These are phyloP conservation scores for Sitobion miscanthi DNA, from an alignment of 1,140 invertebrate species.

Conservation along the genomic window DNA sequence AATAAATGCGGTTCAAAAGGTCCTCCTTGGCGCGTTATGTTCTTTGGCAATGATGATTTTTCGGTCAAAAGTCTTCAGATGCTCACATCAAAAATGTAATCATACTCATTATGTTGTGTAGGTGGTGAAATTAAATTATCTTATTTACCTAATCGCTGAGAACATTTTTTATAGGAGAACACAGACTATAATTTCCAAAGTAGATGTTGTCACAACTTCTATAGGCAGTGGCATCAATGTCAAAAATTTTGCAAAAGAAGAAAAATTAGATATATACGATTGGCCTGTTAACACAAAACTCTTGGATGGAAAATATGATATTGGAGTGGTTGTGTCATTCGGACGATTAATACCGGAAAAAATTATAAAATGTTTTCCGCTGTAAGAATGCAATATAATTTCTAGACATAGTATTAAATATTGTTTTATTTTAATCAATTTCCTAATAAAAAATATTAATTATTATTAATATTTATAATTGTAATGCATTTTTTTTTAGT, in stretches of 20 bases:
- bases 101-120: slow-evolving; percentile 36
- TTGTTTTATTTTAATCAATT: not conserved
- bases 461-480: not conserved
- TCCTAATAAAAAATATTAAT: too few species aligned
- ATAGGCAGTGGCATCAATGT: slow-evolving; percentile 61
- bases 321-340: slow-evolving; percentile 77
- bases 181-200: slow-evolving; percentile 62
- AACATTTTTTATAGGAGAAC: slow-evolving; percentile 61
- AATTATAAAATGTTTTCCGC: slow-evolving; percentile 70
- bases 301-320: slow-evolving; percentile 65
- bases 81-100: slow-evolving; percentile 60
- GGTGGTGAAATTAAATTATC: not conserved
- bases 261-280: slow-evolving; percentile 65
- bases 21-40: slow-evolving; percentile 68
- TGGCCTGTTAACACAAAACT: slow-evolving; percentile 67
- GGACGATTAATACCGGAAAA: slow-evolving; percentile 72
- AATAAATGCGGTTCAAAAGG: slow-evolving; percentile 54
- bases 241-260: slow-evolving; percentile 64
- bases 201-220: slow-evolving; percentile 70
- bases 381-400: slow-evolving; percentile 64
- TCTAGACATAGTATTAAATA: not conserved
- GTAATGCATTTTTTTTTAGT: not conserved
- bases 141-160: not conserved
- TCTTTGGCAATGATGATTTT: slow-evolving; percentile 75
- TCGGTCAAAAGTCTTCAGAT: slow-evolving; percentile 69